These are phyloP conservation scores for Sula dactylatra DNA, from an alignment of 2,113 vertebrate genomes.

Conservation along the genomic window DNA sequence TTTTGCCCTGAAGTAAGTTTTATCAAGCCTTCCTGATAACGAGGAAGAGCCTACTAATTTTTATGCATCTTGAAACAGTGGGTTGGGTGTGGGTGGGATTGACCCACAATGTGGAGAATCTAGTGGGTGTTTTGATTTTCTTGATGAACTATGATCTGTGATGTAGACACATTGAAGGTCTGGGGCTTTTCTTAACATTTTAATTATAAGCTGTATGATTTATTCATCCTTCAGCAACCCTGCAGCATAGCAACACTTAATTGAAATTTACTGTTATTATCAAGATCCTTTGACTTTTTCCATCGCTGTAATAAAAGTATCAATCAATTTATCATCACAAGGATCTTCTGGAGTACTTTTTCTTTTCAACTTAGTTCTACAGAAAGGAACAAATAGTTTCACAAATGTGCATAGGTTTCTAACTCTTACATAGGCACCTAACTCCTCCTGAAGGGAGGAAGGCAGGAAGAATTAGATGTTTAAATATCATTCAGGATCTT, in stretches of 20 bases:
- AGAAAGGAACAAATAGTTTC: not conserved
- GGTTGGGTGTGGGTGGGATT: not conserved
- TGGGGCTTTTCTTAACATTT: not conserved
- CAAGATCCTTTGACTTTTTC: not conserved
- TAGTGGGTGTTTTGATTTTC: not conserved
- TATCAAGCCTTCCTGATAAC: not conserved
- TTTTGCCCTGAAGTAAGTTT: not conserved
- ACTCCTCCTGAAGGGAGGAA: not conserved
- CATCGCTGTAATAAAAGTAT: not conserved
- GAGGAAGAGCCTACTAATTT: not conserved
- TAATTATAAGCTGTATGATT: not conserved
- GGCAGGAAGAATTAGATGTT: not conserved
- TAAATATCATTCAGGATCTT: not conserved
- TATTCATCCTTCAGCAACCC: not conserved
- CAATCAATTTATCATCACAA: not conserved
- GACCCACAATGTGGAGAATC: not conserved
- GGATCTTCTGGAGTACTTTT: not conserved
- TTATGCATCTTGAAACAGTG: not conserved
- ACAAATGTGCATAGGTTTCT: not conserved
- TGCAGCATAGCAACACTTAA: not conserved
- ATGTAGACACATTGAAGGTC: not conserved
- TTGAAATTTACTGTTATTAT: not conserved
- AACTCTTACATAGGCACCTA: not conserved
- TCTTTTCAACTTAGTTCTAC: not conserved
- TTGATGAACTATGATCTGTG: not conserved